Evolutionary conservation across 2,113 vertebrate species (phyloP).

Genomic region (Peromyscus polionotus): DNA sequence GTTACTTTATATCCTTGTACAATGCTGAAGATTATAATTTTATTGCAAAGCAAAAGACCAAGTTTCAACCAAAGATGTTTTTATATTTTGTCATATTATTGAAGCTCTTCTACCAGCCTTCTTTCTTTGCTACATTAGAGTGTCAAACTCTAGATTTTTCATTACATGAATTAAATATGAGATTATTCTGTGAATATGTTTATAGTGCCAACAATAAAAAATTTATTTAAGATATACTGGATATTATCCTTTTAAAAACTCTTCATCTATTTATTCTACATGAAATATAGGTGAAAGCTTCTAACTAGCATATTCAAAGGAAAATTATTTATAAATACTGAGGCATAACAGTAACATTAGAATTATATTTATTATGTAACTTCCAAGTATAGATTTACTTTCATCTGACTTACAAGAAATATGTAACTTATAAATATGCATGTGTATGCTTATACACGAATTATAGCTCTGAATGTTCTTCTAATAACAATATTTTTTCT

Average conservation of each 20-base stretch:
- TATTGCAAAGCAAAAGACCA: slow-evolving; percentile 3
- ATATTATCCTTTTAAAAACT: neutral
- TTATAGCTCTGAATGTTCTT: neutral
- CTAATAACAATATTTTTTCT: slow-evolving; percentile 20
- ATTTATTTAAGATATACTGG: neutral
- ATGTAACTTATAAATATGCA: neutral
- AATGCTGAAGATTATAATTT: neutral
- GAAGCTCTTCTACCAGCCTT: slow-evolving; percentile 43
- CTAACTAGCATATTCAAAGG: neutral
- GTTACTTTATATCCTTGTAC: neutral
- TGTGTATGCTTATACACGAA: neutral
- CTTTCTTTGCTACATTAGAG: neutral
- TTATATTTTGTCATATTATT: neutral
- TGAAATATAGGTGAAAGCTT: slow-evolving; percentile 36
- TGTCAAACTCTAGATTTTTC: slow-evolving; percentile 11
- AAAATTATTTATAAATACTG: neutral
- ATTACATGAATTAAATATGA: slow-evolving; percentile 59
- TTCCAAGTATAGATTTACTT: neutral
- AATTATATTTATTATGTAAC: slow-evolving; percentile 15
- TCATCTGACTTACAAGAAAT: neutral
- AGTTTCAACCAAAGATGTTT: slow-evolving; percentile 52
- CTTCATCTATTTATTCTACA: neutral
- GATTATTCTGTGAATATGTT: slow-evolving; percentile 1
- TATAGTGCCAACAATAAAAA: neutral
- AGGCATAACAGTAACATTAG: neutral